Evolutionary conservation across 2,797 vertebrate genomes (phyloP), one percentile per base, ranked within the genome.

Genomic region (Bradypodion pumilum): DNA sequence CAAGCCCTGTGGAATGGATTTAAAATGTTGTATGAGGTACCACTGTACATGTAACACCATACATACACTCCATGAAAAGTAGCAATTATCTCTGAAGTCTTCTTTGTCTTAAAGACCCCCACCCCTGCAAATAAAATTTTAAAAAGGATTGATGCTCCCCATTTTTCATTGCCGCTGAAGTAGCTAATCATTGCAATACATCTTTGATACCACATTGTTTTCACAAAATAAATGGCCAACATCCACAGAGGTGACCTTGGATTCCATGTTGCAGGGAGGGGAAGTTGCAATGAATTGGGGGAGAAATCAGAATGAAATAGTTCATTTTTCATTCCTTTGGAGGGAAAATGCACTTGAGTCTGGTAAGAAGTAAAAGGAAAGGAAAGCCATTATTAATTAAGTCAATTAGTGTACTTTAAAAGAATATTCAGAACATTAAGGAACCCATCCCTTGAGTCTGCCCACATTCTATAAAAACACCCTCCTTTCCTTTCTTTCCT

Each of bases 331-430:
- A 94, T 74, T 91, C 94, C 94, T 95, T 95, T 79, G 91, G 93
- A 95, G 94, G 92, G 83, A 63, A 94, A 92, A 96, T 94, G 93
- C 86, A 95, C 94, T 96, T 95, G 86, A 95, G 92, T 91, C 90
- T 93, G 94, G 79, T 7, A 93, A 86, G 81, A 94, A 84, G 76
- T 77, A 93, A 93, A 93, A 60, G 16, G 78, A 29, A 82, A 69
- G 81, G 81, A 92, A 86, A 80, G 44, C 68, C 85, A 82, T 96
- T 96, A 95, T 96, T 97, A 96, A 97, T 96, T 96, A 95, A 96
- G 94, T 89, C 91, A 96, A 95, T 96, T 97, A 96, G 91, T 94
- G 72, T 91, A 93, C 90, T 94, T 94, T 94, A 94, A 95, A 96
- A 94, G 95, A 95, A 95, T 96, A 96, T 93, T 89, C 82, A 89